Conservation (phyloP, 2,113 vertebrate genomes). For the Oxyura jamaicensis region DNA sequence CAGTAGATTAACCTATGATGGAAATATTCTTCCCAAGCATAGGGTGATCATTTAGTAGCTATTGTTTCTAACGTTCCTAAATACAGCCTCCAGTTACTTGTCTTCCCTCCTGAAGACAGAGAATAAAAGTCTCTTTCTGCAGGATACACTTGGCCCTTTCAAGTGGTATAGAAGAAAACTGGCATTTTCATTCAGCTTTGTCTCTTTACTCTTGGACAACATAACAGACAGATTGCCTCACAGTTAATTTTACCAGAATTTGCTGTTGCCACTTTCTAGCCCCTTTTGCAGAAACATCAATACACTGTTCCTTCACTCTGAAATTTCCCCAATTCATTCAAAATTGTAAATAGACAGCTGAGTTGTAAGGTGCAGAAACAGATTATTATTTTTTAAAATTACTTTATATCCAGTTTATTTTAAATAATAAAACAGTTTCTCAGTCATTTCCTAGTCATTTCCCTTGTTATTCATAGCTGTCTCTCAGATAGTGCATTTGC, state of each 20-base stretch:
- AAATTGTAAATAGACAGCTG: neutral
- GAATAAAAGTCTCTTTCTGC: neutral
- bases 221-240: neutral
- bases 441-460: neutral
- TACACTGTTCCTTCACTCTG: neutral
- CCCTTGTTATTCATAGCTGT: neutral
- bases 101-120: neutral
- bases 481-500: neutral
- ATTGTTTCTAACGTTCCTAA: neutral
- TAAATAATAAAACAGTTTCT: neutral
- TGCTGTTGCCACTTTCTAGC: neutral
- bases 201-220: neutral
- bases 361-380: neutral
- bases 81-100: fast-evolving
- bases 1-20: neutral
- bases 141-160: neutral
- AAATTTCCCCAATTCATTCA: neutral
- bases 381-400: neutral
- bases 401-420: neutral
- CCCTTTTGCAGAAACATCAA: neutral
- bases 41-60: neutral
- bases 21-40: neutral
- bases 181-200: fast-evolving
- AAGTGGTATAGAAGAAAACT: neutral
- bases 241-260: neutral